Evolutionary conservation across 2,113 vertebrate species (phyloP), one percentile per base, ranked within the genome.

Genomic region (Baryphthengus martii): DNA sequence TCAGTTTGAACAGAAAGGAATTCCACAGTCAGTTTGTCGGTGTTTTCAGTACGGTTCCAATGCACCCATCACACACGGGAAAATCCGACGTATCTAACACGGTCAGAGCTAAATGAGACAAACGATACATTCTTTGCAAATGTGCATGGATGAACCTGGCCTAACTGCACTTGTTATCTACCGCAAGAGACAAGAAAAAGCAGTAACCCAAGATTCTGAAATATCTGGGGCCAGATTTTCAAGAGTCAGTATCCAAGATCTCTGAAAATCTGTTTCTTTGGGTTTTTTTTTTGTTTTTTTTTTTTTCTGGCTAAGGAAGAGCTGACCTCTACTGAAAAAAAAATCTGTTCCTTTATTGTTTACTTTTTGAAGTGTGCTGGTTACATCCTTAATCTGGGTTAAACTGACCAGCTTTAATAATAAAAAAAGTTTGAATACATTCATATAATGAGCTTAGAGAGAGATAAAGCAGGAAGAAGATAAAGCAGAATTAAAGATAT

Each of bases 401-500:
- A 91, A 91, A 94, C 88, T 90, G 95, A 88, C 76, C 52, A n/a
- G 85, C 44, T 95, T 93, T 93, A 94, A 89, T 94, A 96, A 88
- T 74, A 90, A 93, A 94, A 65, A 93, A 97, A 93, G 86, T 96
- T 91, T 93, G 79, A 94, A 90, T 85, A 92, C 89, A 95, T 85
- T 95, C 87, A 89, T 37, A 77, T 96, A 96, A 97, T 95, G 89
- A 97, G 93, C 86, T 96, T 91, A 97, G 76, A 79, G 63, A 72
- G 75, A 96, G 95, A 88, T 96, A 91, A 96, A 95, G 91, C 82
- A 90, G 85, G 94, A 94, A 93, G 91, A 91, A 96, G 91, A 94
- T 91, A 91, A 97, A 95, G 95, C 74, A 87, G 83, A 92, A 93
- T 95, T 95, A 96, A 96, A 96, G 94, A 95, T 90, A 93, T 10